Conservation (phyloP, 2,113 vertebrate genomes). For the Anolis carolinensis region DNA sequence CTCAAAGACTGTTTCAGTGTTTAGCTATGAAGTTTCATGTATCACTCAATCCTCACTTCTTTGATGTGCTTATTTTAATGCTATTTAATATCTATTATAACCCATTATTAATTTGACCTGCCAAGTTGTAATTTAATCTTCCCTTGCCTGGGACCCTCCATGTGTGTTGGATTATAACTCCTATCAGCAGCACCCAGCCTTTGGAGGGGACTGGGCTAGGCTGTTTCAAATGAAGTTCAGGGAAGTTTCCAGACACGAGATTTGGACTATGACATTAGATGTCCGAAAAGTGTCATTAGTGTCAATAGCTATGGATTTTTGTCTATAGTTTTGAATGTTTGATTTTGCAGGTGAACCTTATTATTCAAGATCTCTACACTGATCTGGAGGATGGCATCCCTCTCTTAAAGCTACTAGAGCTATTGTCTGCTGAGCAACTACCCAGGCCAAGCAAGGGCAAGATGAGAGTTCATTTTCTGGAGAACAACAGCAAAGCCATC, state of each 20-base stretch:
- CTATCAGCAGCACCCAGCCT: too few species aligned
- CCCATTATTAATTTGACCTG: not conserved
- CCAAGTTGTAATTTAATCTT: not conserved
- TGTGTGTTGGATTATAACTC: too few species aligned
- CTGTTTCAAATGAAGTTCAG: not conserved
- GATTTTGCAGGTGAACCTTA: conserved; percentile 70
- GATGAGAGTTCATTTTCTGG: conserved; percentile 86
- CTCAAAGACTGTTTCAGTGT: not conserved
- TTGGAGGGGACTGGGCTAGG: too few species aligned
- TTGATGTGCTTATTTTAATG: not conserved
- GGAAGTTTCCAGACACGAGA: not conserved
- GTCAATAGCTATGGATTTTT: not conserved
- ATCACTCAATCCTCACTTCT: not conserved
- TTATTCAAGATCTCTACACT: conserved; percentile 81
- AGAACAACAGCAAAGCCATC: conserved; percentile 91
- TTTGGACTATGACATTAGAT: not conserved
- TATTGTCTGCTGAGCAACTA: conserved; percentile 82
- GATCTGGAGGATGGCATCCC: conserved; percentile 83
- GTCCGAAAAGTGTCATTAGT: not conserved
- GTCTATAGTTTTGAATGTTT: not conserved
- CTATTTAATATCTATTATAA: not conserved
- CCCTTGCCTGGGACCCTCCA: too few species aligned
- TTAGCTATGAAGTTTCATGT: not conserved
- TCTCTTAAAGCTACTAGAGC: conserved; percentile 85
- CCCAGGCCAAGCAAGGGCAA: conserved; percentile 77